Evolutionary conservation across 2,888 invertebrate genomes (phyloP).

Genomic region (Lasioglossum pauxillum): DNA sequence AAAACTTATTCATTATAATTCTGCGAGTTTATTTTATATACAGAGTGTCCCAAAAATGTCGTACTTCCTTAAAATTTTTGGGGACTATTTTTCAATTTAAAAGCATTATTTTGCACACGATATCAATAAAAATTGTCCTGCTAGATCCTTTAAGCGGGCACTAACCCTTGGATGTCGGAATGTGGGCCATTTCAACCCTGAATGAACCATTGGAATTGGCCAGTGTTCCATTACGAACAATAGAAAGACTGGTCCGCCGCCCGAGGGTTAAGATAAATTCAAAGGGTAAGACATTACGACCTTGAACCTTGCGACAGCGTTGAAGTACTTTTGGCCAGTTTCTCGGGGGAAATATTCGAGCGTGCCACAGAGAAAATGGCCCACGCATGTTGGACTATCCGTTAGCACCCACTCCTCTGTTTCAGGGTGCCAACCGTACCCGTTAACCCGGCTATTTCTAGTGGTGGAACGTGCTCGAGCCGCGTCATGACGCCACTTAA

Average conservation of each 20-base stretch:
- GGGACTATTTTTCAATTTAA: too few relatives aligned
- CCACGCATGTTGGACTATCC: conserved; percentile 17
- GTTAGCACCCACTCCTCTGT: conserved; percentile 1
- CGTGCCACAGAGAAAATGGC: background rate
- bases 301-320: background rate
- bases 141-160: too few relatives aligned
- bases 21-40: too few relatives aligned
- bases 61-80: too few relatives aligned
- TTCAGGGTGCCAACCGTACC: conserved; percentile 14
- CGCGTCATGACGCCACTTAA: conserved; percentile 47
- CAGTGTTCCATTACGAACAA: too few relatives aligned
- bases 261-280: background rate
- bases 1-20: too few relatives aligned
- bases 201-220: too few relatives aligned
- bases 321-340: background rate
- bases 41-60: too few relatives aligned
- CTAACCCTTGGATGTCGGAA: too few relatives aligned
- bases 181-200: too few relatives aligned
- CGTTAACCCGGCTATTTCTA: conserved; percentile 39
- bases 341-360: background rate
- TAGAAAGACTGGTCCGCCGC: background rate
- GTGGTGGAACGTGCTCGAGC: conserved; percentile 29
- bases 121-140: too few relatives aligned
- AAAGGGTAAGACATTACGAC: background rate
- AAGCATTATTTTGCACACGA: too few relatives aligned